phyloP scores from a whole-genome alignment of 2,888 invertebrate genomes.

The Melipona beecheii region DNA sequence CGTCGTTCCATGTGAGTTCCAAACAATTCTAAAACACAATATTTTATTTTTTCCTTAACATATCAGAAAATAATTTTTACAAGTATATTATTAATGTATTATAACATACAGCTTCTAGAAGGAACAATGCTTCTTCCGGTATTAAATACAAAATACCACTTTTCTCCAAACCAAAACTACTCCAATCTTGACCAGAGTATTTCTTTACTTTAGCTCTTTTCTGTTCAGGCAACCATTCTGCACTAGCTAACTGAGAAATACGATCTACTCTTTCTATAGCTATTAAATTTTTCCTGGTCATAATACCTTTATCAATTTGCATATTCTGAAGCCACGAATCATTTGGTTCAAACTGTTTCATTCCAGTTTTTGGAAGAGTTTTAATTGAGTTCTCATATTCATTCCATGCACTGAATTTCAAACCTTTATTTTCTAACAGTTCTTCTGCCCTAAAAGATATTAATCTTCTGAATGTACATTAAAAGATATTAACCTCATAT shows the following conservation, averaged over 20 bases:
- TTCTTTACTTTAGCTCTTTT: conserved; percentile 86
- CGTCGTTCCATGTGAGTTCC: conserved; percentile 86
- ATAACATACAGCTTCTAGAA: conserved; percentile 87
- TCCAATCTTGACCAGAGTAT: conserved; percentile 86
- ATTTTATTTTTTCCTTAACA: neutral
- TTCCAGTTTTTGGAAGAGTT: conserved; percentile 85
- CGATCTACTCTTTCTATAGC: conserved; percentile 87
- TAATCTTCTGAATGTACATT: neutral
- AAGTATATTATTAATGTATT: conserved; percentile 29
- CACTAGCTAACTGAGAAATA: conserved; percentile 85
- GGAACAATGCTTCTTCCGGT: conserved; percentile 88
- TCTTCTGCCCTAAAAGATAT: conserved; percentile 75
- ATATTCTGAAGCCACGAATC: conserved; percentile 87
- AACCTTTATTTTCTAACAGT: conserved; percentile 78
- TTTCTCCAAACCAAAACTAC: conserved; percentile 85
- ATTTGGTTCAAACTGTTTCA: conserved; percentile 86
- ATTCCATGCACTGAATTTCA: conserved; percentile 74
- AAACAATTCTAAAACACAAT: conserved; percentile 86
- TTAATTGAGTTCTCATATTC: conserved; percentile 83
- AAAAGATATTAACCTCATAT: neutral
- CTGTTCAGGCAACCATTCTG: conserved; percentile 86
- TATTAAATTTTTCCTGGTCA: conserved; percentile 85
- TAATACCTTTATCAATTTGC: conserved; percentile 86
- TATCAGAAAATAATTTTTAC: conserved; percentile 9
- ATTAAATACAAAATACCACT: conserved; percentile 85